A percentile compares a stretch with the other conserved stretches of the same genome.
Evolutionary conservation across 2,113 vertebrate species (phyloP).

Genomic region (Marcusenius ussheri): DNA sequence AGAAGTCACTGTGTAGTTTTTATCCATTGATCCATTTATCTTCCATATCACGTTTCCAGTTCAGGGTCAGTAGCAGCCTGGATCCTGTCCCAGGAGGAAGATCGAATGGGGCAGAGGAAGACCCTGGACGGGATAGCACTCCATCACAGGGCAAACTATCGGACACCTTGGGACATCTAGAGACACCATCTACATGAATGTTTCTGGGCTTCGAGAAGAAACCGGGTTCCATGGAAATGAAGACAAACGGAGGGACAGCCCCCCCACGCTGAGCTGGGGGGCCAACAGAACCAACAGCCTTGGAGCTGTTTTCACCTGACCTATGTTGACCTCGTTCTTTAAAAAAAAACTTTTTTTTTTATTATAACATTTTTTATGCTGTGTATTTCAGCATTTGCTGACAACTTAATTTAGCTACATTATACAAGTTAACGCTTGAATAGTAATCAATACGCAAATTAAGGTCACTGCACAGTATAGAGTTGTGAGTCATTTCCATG

Average conservation of each 20-base stretch:
- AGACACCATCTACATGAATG: not conserved
- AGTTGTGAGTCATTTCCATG: not conserved
- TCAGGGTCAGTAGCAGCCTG: not conserved
- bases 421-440: slow-evolving; percentile 5
- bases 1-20: not conserved
- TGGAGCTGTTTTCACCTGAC: not conserved
- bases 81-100: not conserved
- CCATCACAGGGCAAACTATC: not conserved
- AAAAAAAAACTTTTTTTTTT: not conserved
- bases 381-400: not conserved
- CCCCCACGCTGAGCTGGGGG: not conserved
- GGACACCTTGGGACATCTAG: not conserved
- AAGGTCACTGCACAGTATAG: not conserved
- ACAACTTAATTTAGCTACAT: not conserved
- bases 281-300: not conserved
- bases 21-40: not conserved
- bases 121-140: not conserved
- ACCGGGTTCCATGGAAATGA: not conserved
- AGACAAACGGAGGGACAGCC: not conserved
- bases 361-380: not conserved
- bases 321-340: not conserved
- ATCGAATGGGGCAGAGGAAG: not conserved
- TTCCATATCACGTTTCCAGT: not conserved
- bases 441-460: not conserved
- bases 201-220: not conserved